Conservation (phyloP, 2,113 vertebrate species). For the Dolichallabes microphthalmus region DNA sequence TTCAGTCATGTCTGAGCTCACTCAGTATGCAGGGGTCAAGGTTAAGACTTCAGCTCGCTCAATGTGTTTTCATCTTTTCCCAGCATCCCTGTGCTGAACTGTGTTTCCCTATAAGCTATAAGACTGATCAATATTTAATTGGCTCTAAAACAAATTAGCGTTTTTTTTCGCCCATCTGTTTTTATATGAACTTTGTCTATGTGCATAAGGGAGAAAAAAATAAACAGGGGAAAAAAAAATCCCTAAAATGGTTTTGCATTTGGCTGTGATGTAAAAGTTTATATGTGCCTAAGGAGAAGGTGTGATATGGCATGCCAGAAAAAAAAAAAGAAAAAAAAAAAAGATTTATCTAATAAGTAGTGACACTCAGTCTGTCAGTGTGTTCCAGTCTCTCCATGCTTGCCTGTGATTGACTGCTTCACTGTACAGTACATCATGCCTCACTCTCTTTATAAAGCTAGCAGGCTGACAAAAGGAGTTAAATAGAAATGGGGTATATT, state of each 20-base stretch:
- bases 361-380: neutral
- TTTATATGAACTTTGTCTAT: slow-evolving; percentile 18
- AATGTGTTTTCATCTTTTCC: slow-evolving; percentile 10
- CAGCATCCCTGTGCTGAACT: neutral
- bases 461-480: neutral
- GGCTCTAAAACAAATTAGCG: neutral
- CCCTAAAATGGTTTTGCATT: neutral
- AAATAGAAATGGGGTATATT: neutral
- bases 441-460: neutral
- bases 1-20: slow-evolving; percentile 30
- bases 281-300: slow-evolving; percentile 1
- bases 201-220: neutral
- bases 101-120: neutral
- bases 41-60: slow-evolving; percentile 1
- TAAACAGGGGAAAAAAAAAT: neutral
- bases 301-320: neutral
- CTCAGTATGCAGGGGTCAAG: slow-evolving; percentile 15
- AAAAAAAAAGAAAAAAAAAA: neutral
- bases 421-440: neutral
- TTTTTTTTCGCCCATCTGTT: neutral
- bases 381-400: neutral
- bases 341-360: neutral
- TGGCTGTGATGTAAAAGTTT: slow-evolving; percentile 8
- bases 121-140: slow-evolving; percentile 20
- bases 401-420: neutral